Conservation (phyloP, 1,140 invertebrate genomes). For the Bombus pascuorum region DNA sequence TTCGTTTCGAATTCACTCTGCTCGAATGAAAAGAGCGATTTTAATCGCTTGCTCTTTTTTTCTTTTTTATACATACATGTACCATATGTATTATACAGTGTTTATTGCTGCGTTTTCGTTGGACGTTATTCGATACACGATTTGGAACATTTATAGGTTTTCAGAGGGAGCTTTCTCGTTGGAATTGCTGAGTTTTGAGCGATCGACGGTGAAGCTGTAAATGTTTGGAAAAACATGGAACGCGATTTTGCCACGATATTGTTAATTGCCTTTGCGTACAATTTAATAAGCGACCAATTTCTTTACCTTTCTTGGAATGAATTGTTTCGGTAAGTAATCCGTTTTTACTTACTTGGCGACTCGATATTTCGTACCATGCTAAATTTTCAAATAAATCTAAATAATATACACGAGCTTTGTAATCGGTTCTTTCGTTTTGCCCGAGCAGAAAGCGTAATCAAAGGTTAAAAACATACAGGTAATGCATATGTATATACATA, state of each 20-base stretch:
- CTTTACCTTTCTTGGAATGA: background rate
- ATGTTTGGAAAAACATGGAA: background rate
- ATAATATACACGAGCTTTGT: background rate
- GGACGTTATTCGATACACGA: slow-evolving; percentile 5
- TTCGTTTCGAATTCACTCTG: background rate
- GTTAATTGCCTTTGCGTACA: background rate
- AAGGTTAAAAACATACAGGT: background rate
- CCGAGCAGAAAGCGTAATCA: background rate
- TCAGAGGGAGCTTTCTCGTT: background rate
- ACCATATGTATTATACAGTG: background rate
- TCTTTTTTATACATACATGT: background rate
- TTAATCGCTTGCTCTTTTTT: background rate
- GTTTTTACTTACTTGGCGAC: background rate
- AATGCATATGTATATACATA: too few relatives aligned
- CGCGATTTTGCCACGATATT: background rate
- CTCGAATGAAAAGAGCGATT: slow-evolving; percentile 3
- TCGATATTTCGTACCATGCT: background rate
- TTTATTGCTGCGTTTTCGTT: background rate
- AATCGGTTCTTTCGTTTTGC: background rate
- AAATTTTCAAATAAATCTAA: background rate
- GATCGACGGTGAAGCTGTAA: background rate
- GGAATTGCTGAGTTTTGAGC: background rate
- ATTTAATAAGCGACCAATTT: background rate
- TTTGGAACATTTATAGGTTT: background rate
- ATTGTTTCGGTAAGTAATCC: background rate